Evolutionary conservation across 2,113 vertebrate genomes (phyloP), one percentile per base, ranked within the genome.

Genomic region (Synchiropus splendidus): DNA sequence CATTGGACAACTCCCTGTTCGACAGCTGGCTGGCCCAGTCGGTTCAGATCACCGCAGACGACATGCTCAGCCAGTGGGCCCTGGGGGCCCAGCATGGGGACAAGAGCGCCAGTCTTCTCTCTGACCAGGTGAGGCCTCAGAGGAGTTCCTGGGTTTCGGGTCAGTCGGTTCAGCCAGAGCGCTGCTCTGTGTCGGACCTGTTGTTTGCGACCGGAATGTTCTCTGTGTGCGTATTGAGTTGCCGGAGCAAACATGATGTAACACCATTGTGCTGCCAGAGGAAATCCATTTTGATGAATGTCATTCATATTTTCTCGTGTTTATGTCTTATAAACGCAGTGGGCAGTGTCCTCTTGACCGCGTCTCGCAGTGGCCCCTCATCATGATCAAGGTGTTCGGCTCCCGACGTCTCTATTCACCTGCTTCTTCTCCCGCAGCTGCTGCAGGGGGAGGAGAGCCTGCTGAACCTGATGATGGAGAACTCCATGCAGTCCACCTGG

Each of bases 21-120:
- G 92, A 94, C 78, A 96, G 90, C 83, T 97, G 93, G 94, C 75
- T 96, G 60, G 92, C 94, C 0, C 90, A 94, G 72, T 92, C 94
- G 0, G 90, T 98, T 41, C 92, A 98, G 81, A 97, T 96, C 80
- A 92, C 91, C 0, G 87, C 94, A 0, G 93, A 97, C 38, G 91
- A 95, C 81, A 88, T 96, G 90, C 88, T 92, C 83, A 90, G 89
- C 12, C 89, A 91, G 69, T 98, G 94, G 94, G 85, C 92, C 8
- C 81, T 98, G 39, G 90, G 85, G 52, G 84, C 84, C 0, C 84
- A 88, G 50, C 89, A 89, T 61, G 83, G 70, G 0, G 89, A 91
- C 72, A 84, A 86, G 32, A 84, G 86, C 0, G 84, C 87, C 0
- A 90, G 89, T 54, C 85, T 90, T 53, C 91, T 97, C 33, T 96